Base-by-base conservation (phyloP, 2,888 invertebrate genomes). In the Blastobasis lacticolella region DNA sequence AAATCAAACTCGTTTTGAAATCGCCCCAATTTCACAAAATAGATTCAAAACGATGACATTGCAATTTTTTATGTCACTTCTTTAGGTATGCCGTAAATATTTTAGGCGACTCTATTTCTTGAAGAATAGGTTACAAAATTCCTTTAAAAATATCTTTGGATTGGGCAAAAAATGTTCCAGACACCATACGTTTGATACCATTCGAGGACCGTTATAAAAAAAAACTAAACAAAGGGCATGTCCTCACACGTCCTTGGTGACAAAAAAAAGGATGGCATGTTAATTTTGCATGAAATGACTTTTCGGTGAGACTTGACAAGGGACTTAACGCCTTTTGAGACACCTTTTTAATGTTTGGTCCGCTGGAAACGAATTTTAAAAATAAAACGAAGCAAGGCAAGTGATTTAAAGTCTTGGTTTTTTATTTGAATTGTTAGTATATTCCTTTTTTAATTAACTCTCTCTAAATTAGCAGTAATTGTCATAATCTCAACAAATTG, bases 251-350 rank as follows among this genome's bases (percentile, higher is more conserved):
- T 65, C 45, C 23, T 23, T 55, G 61, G 59, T 67, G 72, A 72
- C 71, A 72, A 75, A 77, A 77, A n/a, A 78, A 76, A 56, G 69
- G 71, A 59, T 54, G 67, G 75, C 69, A 66, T 65, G 67, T 78
- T 81, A 82, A 83, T 80, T 81, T 83, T 72, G 83, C 83, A 79
- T 83, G 83, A 82, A 82, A 82, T 83, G 71, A 81, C 77, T 80
- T 78, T 66, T 61, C 55, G 59, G 60, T 54, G 56, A 54, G 52
- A 50, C 54, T 52, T 57, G 58, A 62, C 59, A 60, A 51, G 49
- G 44, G 45, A 49, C 10, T 52, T 50, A 51, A 44, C 48, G 47
- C 51, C 48, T 53, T 56, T 54, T 51, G 46, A 36, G 23, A 7
- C 37, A 46, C 10, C 9, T 37, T 48, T 41, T 23, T 47, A 10